Percentiles rank a stretch among this genome's conserved stretches.
Conservation (phyloP, 2,113 vertebrate species). For the Oreochromis tanganicae region DNA sequence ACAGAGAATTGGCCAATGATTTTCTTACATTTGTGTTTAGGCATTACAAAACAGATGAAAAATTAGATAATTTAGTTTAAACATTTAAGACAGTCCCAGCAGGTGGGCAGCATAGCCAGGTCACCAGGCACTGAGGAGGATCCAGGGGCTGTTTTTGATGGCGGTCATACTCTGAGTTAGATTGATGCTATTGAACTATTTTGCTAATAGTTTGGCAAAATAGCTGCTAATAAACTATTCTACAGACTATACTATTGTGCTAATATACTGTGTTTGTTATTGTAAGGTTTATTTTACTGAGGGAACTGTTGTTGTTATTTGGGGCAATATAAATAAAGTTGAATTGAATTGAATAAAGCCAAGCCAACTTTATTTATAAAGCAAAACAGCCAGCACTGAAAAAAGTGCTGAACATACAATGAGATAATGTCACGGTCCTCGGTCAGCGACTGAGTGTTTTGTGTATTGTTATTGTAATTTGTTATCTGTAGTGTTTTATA, state of each 20-base stretch:
- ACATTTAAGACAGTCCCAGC: too few species aligned
- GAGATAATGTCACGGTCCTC: rapidly evolving
- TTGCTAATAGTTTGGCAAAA: background rate
- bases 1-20: background rate
- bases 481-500: rapidly evolving
- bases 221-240: background rate
- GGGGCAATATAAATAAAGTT: background rate
- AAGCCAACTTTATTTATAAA: background rate
- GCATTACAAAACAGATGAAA: too few species aligned
- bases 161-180: background rate
- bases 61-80: too few species aligned
- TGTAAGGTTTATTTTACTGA: background rate
- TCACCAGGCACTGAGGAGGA: too few species aligned
- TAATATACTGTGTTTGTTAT: background rate
- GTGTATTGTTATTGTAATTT: background rate
- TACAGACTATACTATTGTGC: background rate
- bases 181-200: background rate
- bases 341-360: background rate
- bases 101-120: too few species aligned
- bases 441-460: background rate
- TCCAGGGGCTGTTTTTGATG: too few species aligned
- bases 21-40: too few species aligned
- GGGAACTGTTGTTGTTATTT: background rate
- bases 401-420: too few species aligned
- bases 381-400: background rate